Conservation (phyloP, 2,797 vertebrate genomes). For the Pelochelys cantorii region DNA sequence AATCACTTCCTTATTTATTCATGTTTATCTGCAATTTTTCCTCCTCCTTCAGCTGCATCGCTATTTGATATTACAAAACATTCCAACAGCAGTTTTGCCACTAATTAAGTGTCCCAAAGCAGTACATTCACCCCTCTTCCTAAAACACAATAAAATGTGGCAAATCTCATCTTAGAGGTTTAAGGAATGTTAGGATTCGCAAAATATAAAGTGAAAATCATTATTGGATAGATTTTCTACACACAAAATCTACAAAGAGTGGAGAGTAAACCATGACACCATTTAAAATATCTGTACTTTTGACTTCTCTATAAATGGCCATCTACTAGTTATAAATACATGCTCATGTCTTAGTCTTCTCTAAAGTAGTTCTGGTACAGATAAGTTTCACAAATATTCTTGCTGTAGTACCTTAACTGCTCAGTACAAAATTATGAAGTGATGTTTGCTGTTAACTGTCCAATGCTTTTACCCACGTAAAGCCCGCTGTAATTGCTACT, state of each 20-base stretch:
- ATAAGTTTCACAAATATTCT: not conserved
- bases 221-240: not conserved
- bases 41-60: conserved; percentile 35
- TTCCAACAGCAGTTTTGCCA: conserved; percentile 34
- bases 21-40: conserved; percentile 45
- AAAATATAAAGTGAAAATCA: conserved; percentile 21
- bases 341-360: not conserved
- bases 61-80: conserved; percentile 50
- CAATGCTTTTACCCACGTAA: not conserved
- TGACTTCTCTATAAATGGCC: not conserved
- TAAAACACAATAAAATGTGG: conserved; percentile 25
- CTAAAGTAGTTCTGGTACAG: not conserved
- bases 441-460: not conserved
- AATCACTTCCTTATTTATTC: conserved; percentile 63
- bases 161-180: not conserved
- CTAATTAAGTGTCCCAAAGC: conserved; percentile 44
- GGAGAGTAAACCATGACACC: not conserved
- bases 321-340: not conserved
- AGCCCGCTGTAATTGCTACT: not conserved
- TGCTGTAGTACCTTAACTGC: not conserved
- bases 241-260: not conserved
- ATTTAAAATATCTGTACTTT: not conserved
- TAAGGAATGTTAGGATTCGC: not conserved
- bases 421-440: not conserved
- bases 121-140: conserved; percentile 10